Evolutionary conservation across 2,888 invertebrate genomes (phyloP).

Genomic region (Drosophila greeni): DNA sequence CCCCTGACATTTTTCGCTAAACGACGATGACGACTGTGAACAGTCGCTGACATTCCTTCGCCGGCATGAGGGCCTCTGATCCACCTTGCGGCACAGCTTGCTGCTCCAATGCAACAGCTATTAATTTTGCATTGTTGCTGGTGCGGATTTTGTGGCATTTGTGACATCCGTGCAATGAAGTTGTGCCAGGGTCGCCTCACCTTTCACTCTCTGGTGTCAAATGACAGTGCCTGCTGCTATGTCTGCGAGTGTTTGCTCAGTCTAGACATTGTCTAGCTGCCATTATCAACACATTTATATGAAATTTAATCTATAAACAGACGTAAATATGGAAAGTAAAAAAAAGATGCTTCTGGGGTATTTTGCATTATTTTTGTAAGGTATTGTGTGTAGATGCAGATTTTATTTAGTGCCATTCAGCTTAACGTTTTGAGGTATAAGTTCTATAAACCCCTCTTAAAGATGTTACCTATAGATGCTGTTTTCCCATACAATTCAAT

Average conservation of each 20-base stretch:
- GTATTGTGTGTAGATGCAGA: background rate
- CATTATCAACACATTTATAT: slow-evolving; percentile 69
- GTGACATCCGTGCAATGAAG: slow-evolving; percentile 55
- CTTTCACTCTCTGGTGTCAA: slow-evolving; percentile 50
- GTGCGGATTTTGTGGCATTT: slow-evolving; percentile 68
- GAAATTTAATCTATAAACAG: slow-evolving; percentile 58
- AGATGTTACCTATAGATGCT: background rate
- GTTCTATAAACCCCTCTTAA: background rate
- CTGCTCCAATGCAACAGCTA: slow-evolving; percentile 59
- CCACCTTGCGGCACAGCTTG: slow-evolving; percentile 7
- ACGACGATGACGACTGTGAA: slow-evolving; percentile 51
- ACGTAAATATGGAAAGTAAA: background rate
- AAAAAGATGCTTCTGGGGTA: background rate
- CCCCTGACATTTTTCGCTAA: slow-evolving; percentile 49
- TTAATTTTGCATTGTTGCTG: slow-evolving; percentile 66
- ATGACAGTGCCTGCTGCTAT: slow-evolving; percentile 49
- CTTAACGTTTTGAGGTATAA: background rate
- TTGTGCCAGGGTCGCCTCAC: slow-evolving; percentile 32
- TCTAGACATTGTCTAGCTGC: slow-evolving; percentile 64
- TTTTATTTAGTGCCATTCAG: background rate
- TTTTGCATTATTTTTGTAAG: background rate
- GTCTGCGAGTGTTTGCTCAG: slow-evolving; percentile 43
- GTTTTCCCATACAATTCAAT: background rate
- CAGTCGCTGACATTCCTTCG: slow-evolving; percentile 52
- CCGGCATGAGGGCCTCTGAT: slow-evolving; percentile 41